A percentile compares a stretch with the other conserved stretches of the same genome.
These are phyloP conservation scores for Platycnemis pennipes DNA, from an alignment of 2,888 invertebrate species.

Conservation along the genomic window DNA sequence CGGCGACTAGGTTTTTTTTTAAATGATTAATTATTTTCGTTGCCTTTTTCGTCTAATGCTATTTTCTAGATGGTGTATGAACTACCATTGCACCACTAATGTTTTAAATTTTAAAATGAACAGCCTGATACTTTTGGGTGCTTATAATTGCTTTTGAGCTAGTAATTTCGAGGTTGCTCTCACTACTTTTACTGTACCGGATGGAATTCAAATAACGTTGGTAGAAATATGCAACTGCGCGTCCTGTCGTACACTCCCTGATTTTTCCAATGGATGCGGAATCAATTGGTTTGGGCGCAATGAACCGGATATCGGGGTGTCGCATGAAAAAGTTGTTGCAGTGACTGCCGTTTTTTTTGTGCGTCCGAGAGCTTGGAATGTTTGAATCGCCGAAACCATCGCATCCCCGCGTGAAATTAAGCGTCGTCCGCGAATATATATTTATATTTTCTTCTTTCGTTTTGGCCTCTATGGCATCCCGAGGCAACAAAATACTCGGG, in stretches of 20 bases:
- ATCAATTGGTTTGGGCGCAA: background rate
- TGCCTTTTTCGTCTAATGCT: too few species aligned
- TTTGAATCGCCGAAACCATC: background rate
- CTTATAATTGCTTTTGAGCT: too few species aligned
- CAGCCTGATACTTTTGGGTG: too few species aligned
- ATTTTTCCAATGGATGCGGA: background rate
- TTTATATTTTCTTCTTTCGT: background rate
- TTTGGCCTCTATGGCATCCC: background rate
- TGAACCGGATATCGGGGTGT: background rate
- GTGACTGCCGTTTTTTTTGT: background rate
- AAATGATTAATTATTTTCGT: too few species aligned
- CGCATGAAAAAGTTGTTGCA: background rate
- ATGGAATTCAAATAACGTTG: too few species aligned
- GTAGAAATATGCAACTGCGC: background rate
- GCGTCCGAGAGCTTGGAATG: background rate
- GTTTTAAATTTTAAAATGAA: too few species aligned
- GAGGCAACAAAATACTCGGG: background rate
- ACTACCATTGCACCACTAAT: too few species aligned
- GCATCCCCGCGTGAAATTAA: background rate
- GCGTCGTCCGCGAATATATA: background rate
- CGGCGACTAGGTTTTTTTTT: too few species aligned
- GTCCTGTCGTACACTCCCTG: background rate
- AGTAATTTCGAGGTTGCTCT: too few species aligned
- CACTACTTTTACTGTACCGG: too few species aligned
- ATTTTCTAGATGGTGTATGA: too few species aligned